These are phyloP conservation scores for Cosmia pyralina DNA, from an alignment of 2,888 invertebrate genomes.

Conservation along the genomic window DNA sequence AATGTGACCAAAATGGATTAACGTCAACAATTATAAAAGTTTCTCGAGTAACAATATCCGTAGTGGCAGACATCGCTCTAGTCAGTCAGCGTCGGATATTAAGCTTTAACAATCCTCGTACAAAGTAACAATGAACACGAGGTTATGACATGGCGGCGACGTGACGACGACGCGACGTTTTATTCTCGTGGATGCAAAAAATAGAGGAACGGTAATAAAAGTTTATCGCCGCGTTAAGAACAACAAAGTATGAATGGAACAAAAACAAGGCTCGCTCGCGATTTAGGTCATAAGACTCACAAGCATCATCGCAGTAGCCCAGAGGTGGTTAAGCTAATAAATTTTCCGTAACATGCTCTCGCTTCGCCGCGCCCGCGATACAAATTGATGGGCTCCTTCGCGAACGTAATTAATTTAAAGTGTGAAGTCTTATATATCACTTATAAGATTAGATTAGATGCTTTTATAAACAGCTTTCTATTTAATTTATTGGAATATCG, in stretches of 20 bases:
- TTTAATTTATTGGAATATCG: conserved; percentile 59
- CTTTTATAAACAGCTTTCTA: conserved; percentile 60
- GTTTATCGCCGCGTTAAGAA: conserved; percentile 62
- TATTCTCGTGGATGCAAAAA: conserved; percentile 64
- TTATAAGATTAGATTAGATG: conserved; percentile 56
- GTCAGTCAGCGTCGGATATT: conserved; percentile 53
- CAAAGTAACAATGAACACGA: conserved; percentile 65
- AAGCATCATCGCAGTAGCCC: conserved; percentile 69
- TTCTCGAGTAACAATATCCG: conserved; percentile 55
- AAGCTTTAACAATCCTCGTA: conserved; percentile 63
- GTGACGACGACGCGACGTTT: conserved; percentile 47
- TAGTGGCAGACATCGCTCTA: conserved; percentile 43
- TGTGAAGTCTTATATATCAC: conserved; percentile 64
- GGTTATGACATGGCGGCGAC: conserved; percentile 63
- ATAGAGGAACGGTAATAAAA: conserved; percentile 65
- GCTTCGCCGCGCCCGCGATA: conserved; percentile 59
- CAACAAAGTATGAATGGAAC: conserved; percentile 65
- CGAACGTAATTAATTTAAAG: conserved; percentile 75
- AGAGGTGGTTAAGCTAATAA: conserved; percentile 72
- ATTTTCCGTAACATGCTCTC: conserved; percentile 69
- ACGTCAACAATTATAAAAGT: conserved; percentile 75
- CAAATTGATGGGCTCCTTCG: conserved; percentile 73
- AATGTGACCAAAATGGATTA: conserved; percentile 81
- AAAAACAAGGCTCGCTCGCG: conserved; percentile 63
- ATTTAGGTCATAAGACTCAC: conserved; percentile 69